These are phyloP conservation scores for Crocodylus rhombifer DNA, from an alignment of 2,797 vertebrate genomes.

Conservation along the genomic window DNA sequence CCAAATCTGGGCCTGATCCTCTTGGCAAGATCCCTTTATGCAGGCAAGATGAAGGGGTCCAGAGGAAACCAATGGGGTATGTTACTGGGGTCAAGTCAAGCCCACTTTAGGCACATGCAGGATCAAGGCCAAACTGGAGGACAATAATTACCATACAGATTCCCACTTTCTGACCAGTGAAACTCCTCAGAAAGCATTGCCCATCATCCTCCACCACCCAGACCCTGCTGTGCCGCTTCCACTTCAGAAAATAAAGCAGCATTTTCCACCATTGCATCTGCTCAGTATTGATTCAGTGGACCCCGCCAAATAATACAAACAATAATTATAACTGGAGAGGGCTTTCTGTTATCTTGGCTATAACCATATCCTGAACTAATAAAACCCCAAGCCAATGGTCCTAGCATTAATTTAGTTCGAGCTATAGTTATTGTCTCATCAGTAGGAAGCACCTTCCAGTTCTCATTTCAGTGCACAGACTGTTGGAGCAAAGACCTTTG, in stretches of 20 bases:
- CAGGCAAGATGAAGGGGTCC: background rate
- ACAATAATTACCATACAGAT: fast-evolving
- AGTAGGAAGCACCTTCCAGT: slow-evolving; percentile 40
- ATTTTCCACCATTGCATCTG: slow-evolving; percentile 41
- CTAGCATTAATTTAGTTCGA: slow-evolving; percentile 36
- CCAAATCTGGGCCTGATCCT: background rate
- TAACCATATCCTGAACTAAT: slow-evolving; percentile 53
- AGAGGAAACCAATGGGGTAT: background rate
- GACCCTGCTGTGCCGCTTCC: background rate
- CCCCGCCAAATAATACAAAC: slow-evolving; percentile 14
- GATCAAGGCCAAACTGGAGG: fast-evolving
- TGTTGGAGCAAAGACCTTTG: slow-evolving; percentile 60
- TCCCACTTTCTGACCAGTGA: background rate
- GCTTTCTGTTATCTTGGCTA: slow-evolving; percentile 60
- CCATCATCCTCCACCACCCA: background rate
- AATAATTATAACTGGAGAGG: slow-evolving; percentile 62
- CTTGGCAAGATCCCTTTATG: background rate
- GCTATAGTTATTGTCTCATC: slow-evolving; percentile 57
- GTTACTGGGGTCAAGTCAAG: background rate
- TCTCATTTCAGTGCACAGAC: slow-evolving; percentile 36
- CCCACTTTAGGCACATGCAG: fast-evolving
- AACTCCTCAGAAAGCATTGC: fast-evolving
- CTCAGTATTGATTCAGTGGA: slow-evolving; percentile 15
- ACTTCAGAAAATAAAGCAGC: slow-evolving; percentile 35
- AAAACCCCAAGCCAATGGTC: slow-evolving; percentile 19